Base-by-base conservation (phyloP, 2,888 invertebrate genomes). In the Drosophila stalkeri region DNA sequence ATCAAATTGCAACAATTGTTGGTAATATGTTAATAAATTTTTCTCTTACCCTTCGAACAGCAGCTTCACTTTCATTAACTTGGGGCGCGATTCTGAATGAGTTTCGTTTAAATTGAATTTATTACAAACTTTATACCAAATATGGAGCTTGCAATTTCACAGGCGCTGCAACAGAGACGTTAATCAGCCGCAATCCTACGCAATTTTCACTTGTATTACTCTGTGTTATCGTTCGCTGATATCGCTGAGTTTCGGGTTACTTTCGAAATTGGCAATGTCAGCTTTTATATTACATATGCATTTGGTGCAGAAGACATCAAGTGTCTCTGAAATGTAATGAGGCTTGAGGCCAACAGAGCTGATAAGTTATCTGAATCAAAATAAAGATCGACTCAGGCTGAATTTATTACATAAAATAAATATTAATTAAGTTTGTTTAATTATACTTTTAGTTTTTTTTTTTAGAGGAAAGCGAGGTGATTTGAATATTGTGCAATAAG, bases 1-100 rank as follows among this genome's bases (percentile, higher is more conserved):
- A 86, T 90, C 81, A 90, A 90, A 86, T 90, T 88, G 86, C 86
- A 89, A 88, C 86, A 86, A 90, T 86, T 90, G 86, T 83, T 88
- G 88, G 86, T 90, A 86, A 86, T 86, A 86, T 90, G 90, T 86
- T 86, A 88, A 86, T 86, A 86, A 89, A 86, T 90, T 81, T 75
- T 60, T 59, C 18, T 39, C 27, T 27, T 52, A n/a, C 20, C 37
- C 43, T 51, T 55, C 39, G 18, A 37, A 31, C 82, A 66, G 59
- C 77, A 75, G 73, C 72, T 72, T 85, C 82, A 82, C 85, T 86
- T 87, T 89, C 85, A 85, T 86, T 89, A 69, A 72, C 72, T 46
- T 70, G 68, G 68, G 66, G 75, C 60, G 55, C 70, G 63, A 74
- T 75, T 75, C 75, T 80, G 72, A 82, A 70, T 87, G 77, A 68